Conservation (phyloP, 2,113 vertebrate genomes). For the Gallinago undulata region DNA sequence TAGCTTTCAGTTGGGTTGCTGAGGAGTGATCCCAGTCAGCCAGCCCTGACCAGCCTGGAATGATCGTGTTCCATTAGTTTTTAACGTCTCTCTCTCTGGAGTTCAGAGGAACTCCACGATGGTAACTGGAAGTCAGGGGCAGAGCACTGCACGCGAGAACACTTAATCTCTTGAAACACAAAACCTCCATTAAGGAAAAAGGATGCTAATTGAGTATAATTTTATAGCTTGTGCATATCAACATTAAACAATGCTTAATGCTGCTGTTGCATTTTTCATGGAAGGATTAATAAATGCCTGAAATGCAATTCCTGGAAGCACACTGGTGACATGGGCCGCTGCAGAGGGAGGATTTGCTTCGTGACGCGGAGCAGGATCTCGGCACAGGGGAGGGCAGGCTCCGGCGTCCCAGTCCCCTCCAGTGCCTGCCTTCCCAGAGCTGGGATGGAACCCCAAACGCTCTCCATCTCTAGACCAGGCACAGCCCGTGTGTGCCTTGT, state of each 20-base stretch:
- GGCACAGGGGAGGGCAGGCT: not conserved
- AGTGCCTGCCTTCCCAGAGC: not conserved
- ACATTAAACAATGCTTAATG: not conserved
- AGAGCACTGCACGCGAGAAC: not conserved
- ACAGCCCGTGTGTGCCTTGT: fast-evolving
- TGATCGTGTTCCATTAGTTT: fast-evolving
- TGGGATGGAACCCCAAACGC: not conserved
- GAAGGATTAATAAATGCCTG: not conserved
- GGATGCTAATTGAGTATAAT: not conserved
- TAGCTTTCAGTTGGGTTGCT: not conserved
- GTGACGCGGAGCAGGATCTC: not conserved
- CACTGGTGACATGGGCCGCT: not conserved
- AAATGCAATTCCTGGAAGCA: not conserved
- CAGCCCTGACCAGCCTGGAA: not conserved
- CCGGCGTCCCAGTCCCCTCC: not conserved
- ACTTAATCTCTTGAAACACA: not conserved
- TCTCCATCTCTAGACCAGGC: not conserved
- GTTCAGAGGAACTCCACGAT: not conserved
- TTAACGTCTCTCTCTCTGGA: not conserved
- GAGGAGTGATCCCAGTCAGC: not conserved
- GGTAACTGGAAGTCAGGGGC: not conserved
- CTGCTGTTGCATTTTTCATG: not conserved
- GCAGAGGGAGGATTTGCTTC: not conserved
- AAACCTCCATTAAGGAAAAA: not conserved
- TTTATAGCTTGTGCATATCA: not conserved